phyloP scores from a whole-genome alignment of 2,113 vertebrate genomes.

The Notarius lentiginosus region DNA sequence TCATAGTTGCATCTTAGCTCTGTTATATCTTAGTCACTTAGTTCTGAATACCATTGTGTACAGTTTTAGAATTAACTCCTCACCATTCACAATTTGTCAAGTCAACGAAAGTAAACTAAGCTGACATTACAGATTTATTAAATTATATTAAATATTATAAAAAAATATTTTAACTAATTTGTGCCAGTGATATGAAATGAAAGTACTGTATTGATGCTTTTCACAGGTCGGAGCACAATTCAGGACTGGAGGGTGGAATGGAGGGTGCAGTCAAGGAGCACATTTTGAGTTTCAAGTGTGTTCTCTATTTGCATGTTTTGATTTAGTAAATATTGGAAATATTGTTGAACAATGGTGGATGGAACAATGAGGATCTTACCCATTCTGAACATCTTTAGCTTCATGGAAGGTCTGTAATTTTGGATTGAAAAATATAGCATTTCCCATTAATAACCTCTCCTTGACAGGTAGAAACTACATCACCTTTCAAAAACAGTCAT shows the following conservation, averaged over 20 bases:
- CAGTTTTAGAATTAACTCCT: not conserved
- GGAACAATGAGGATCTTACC: slow-evolving; percentile 52
- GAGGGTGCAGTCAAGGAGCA: not conserved
- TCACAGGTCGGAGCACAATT: not conserved
- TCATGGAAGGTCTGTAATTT: slow-evolving; percentile 61
- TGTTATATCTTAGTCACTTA: not conserved
- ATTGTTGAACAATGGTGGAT: not conserved
- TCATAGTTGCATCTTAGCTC: not conserved
- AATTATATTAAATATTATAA: not conserved
- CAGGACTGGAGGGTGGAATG: not conserved
- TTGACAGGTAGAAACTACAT: not conserved
- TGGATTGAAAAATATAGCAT: slow-evolving; percentile 66
- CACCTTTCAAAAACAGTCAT: not conserved
- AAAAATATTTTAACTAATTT: not conserved
- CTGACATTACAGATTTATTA: not conserved
- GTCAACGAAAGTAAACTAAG: not conserved
- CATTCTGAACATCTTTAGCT: slow-evolving; percentile 68
- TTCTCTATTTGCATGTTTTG: too few species aligned
- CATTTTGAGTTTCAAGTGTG: not conserved
- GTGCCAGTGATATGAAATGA: not conserved
- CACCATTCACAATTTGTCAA: not conserved
- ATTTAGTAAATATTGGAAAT: too few species aligned
- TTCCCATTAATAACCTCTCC: slow-evolving; percentile 62
- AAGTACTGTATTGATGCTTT: not conserved
- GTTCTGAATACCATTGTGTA: not conserved